Evolutionary conservation across 2,888 invertebrate genomes (phyloP).

Genomic region (Zhuqinia jingwanae): DNA sequence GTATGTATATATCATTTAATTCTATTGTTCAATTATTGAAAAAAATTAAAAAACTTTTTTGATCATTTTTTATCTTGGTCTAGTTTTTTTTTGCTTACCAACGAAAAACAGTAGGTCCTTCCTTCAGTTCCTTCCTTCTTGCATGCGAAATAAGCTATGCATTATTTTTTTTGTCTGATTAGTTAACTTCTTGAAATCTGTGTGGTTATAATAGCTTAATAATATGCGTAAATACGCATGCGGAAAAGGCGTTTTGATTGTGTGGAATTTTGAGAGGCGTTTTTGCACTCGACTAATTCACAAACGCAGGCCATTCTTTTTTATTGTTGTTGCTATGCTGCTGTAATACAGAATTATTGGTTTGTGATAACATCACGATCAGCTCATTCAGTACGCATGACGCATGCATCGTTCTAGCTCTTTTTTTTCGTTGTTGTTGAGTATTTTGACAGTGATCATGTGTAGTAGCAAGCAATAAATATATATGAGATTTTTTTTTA

Average conservation of each 20-base stretch:
- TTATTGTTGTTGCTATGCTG: background rate
- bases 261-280: background rate
- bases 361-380: background rate
- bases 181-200: slow-evolving; percentile 4
- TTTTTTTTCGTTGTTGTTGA: background rate
- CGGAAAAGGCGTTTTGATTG: slow-evolving; percentile 9
- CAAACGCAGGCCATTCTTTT: background rate
- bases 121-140: background rate
- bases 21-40: no score
- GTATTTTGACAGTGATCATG: no score
- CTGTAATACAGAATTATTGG: no score
- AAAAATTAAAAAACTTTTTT: background rate
- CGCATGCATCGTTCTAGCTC: background rate
- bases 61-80: slow-evolving; percentile 46
- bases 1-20: no score
- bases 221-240: background rate
- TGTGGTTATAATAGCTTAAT: background rate
- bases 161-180: slow-evolving; percentile 30
- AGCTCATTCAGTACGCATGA: background rate
- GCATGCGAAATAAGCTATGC: slow-evolving; percentile 38
- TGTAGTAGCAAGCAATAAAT: no score
- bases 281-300: slow-evolving; percentile 14
- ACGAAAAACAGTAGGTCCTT: background rate
- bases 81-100: slow-evolving; percentile 25
- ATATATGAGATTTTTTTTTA: no score